Conservation (phyloP, 2,888 invertebrate species). For the Scaptomyza reducta region DNA sequence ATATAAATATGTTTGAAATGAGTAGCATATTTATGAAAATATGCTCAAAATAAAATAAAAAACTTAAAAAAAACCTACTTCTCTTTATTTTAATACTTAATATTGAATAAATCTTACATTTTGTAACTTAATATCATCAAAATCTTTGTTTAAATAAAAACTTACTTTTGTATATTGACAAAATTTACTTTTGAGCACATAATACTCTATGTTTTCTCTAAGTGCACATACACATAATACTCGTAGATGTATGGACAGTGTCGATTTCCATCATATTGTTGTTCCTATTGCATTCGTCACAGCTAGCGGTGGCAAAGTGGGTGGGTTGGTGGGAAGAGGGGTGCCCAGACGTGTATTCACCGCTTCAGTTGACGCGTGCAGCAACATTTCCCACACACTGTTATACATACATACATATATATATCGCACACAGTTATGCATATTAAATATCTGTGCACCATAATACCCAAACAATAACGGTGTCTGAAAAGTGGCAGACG, state of each 20-base stretch:
- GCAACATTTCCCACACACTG: constrained; percentile 33
- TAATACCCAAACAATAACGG: constrained; percentile 11
- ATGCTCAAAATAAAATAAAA: too few relatives aligned
- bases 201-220: not conserved
- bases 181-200: too few relatives aligned
- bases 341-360: constrained; percentile 1
- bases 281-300: constrained; percentile 25
- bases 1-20: too few relatives aligned
- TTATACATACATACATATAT: not conserved
- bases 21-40: too few relatives aligned
- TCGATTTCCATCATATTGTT: constrained; percentile 34
- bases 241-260: constrained; percentile 25
- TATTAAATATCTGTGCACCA: constrained; percentile 61
- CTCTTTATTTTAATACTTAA: too few relatives aligned
- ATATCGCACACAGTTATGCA: constrained; percentile 51
- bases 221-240: not conserved
- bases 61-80: too few relatives aligned
- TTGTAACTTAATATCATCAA: too few relatives aligned
- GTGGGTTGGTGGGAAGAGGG: not conserved
- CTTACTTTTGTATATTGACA: too few relatives aligned
- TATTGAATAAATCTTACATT: too few relatives aligned
- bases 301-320: not conserved
- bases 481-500: constrained; percentile 9
- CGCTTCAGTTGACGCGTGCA: constrained; percentile 55
- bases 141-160: too few relatives aligned